Base-by-base conservation (phyloP, 2,113 vertebrate species). In the Scartelaos histophorus region DNA sequence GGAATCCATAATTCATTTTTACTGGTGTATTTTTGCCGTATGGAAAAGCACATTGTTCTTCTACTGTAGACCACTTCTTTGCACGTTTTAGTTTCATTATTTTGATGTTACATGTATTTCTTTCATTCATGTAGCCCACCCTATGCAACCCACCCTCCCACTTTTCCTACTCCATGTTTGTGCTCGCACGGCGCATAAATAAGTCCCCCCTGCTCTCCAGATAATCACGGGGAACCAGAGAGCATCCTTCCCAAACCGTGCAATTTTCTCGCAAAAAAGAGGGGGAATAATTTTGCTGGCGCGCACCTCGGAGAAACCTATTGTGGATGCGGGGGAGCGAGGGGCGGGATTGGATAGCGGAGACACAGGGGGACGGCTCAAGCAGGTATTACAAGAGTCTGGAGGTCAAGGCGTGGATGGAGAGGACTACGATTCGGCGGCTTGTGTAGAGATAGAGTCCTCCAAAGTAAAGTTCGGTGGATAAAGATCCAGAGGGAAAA, bases 221-320 rank as follows among this genome's bases (percentile, higher is more conserved):
- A 83, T 86, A 87, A 88, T 88, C 83, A 84, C 17, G 34, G 82
- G 67, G 75, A 88, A 80, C 81, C 79, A 69, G 73, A 75, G 75
- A 61, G 74, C 67, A 70, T 77, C 75, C 69, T 81, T 81, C 25
- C 21, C 25, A 76, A 72, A 72, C 57, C 15, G 65, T 64, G 51
- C 74, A 76, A 76, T 87, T 82, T 87, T 81, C 82, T 13, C 1
- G 71, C 67, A 70, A 73, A 49, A 51, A 22, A 76, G 77, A 29
- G 58, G 61, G 57, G 75, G 61, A 82, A 75, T 76, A 13, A 87
- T 82, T 82, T 80, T 10, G 70, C 69, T 70, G 61, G 73, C 69
- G 38, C 45, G 70, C 76, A 17, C 66, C 69, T 77, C 74, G 75
- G 67, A 84, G 85, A 87, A 75, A 67, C 25, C 5, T 78, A 65